Conservation (phyloP, 2,797 vertebrate genomes). For the Selene dorsalis region DNA sequence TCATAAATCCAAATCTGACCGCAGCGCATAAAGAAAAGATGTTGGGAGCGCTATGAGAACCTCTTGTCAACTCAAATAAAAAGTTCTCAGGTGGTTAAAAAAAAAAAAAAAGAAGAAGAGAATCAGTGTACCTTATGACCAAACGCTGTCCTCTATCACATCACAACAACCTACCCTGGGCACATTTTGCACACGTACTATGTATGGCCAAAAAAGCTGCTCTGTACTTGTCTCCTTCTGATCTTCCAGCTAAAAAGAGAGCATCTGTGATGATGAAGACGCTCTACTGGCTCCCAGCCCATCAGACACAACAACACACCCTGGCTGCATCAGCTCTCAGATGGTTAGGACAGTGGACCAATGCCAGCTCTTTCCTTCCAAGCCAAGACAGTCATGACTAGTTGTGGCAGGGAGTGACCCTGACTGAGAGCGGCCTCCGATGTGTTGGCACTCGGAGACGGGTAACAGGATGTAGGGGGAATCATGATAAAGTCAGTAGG, state of each 20-base stretch:
- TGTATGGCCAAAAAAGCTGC: neutral
- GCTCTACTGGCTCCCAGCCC: slow-evolving; percentile 27
- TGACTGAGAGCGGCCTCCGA: slow-evolving; percentile 15
- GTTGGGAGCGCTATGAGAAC: neutral
- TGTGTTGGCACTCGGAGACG: slow-evolving; percentile 34
- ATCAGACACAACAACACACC: slow-evolving; percentile 30
- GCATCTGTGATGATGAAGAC: slow-evolving; percentile 29
- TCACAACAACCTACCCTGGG: neutral
- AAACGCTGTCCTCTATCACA: slow-evolving; percentile 11
- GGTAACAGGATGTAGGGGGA: slow-evolving; percentile 46
- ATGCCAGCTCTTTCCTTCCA: slow-evolving; percentile 40
- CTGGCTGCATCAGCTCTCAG: slow-evolving; percentile 28
- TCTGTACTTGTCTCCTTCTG: slow-evolving; percentile 26
- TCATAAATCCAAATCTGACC: slow-evolving; percentile 13
- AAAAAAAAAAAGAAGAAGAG: neutral
- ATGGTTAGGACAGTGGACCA: slow-evolving; percentile 14
- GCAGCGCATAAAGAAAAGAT: neutral
- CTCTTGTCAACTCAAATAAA: slow-evolving; percentile 20
- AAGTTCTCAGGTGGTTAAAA: slow-evolving; percentile 10
- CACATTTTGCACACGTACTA: slow-evolving; percentile 5
- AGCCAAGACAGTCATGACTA: slow-evolving; percentile 40
- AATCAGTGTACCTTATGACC: slow-evolving; percentile 25
- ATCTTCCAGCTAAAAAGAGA: slow-evolving; percentile 33
- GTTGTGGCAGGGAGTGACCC: slow-evolving; percentile 41
- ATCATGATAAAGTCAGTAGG: slow-evolving; percentile 45